These are phyloP conservation scores for Apaloderma vittatum DNA, from an alignment of 2,113 vertebrate genomes.

Conservation along the genomic window DNA sequence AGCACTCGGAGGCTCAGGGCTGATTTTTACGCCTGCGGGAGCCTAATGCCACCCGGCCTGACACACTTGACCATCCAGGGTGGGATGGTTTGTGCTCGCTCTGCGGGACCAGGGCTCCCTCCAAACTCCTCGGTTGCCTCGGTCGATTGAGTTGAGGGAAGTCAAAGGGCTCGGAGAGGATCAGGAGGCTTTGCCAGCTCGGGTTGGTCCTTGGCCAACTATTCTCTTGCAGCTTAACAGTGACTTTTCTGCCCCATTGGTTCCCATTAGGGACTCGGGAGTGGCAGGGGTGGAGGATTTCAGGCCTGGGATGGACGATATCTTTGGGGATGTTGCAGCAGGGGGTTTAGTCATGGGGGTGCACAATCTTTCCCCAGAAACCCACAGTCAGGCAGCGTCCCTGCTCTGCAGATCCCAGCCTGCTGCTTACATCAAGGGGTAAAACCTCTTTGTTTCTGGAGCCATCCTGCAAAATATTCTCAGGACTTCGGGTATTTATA, in stretches of 20 bases:
- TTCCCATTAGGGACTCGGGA: neutral
- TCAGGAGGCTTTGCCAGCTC: neutral
- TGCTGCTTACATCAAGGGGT: neutral
- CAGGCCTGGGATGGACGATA: neutral
- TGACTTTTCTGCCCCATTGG: constrained; percentile 18
- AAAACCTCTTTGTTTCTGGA: neutral
- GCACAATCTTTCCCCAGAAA: neutral
- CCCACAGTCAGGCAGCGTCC: neutral
- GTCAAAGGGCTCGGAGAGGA: neutral
- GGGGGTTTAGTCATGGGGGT: neutral
- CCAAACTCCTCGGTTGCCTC: neutral
- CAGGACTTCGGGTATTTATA: neutral
- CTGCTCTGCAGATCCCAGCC: neutral
- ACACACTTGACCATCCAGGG: accelerated
- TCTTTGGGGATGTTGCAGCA: neutral
- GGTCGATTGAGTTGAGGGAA: neutral
- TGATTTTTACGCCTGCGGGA: neutral
- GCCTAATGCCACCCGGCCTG: neutral
- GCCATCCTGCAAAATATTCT: neutral
- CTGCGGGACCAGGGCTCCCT: neutral
- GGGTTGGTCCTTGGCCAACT: neutral
- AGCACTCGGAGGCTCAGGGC: constrained; percentile 1
- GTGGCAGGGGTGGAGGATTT: neutral
- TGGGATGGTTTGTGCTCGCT: neutral
- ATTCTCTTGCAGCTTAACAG: neutral